Base-by-base conservation (phyloP, 2,797 vertebrate genomes). In the Gadopsis marmoratus region DNA sequence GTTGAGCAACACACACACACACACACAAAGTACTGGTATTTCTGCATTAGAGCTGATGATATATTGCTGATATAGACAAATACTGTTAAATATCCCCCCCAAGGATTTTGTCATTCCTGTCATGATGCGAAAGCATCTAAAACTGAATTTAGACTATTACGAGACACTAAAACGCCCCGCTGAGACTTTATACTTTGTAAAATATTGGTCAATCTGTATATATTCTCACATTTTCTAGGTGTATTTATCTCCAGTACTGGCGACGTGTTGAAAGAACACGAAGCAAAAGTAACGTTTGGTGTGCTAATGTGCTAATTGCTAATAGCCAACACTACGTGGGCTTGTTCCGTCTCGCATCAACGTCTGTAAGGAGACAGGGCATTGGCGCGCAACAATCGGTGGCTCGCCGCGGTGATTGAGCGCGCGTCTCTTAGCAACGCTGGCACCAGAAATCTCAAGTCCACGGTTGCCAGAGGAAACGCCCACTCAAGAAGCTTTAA, bases 1-100 rank as follows among this genome's bases (percentile, higher is more conserved):
- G 6, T 2, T 1, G 17, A 45, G 41, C 37, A n/a, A 33, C 37
- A 5, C 13, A 23, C 37, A 26, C 26, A 26, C 26, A 26, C 26
- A 26, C 26, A 26, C 26, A 26, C 26, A 26, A 26, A 26, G 26
- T 26, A 4, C 26, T 59, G 19, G 56, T 43, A n/a, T 7, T 58
- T 71, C 4, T 51, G 10, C 47, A 37, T 66, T 12, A 21, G 7
- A 21, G 17, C 17, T 43, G 41, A 33, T 33, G 3, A 60, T 55
- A 16, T 45, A 35, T 64, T 83, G 41, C 39, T 66, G 39, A 41
- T 21, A 37, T 35, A 35, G 4, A 29, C 4, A 33, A 43, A 74
- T 0, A 21, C 12, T 17, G 23, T 19, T 61, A 10, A 48, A 45
- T 37, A 9, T 37, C 7, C 35, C 8, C 35, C 26, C 26, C 37